Base-by-base conservation (phyloP, 2,113 vertebrate genomes). In the Alaudala cheleensis region DNA sequence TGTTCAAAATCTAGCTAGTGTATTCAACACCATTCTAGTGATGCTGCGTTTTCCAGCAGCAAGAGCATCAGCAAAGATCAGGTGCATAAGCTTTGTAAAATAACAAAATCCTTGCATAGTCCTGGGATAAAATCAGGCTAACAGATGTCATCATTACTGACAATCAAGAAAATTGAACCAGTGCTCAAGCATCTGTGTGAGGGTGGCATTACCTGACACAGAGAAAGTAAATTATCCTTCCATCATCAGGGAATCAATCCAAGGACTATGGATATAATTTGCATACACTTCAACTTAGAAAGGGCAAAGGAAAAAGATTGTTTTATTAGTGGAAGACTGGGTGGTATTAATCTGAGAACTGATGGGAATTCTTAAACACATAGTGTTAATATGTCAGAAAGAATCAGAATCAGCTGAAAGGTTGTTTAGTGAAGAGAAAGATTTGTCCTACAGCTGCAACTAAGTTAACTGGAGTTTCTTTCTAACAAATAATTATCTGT, bases 301-400 rank as follows among this genome's bases (percentile, higher is more conserved):
- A 89, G 86, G 83, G 69, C 80, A 88, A 96, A 94, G 47, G 61
- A 39, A 91, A 86, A 96, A 92, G 58, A 78, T 16, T 93, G 56
- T 77, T 94, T 96, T 92, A 88, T 94, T 92, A 94, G 25, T 4
- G 39, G 37, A 65, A 93, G 83, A 7, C 57, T 81, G 62, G 37
- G 31, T 76, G 23, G 49, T 93, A 87, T 92, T 91, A 94, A 72
- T 87, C 19, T 76, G 65, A 87, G 73, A 94, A 58, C 45, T 76
- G 69, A 1, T 1, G 6, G 56, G 90, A 92, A 94, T 96, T 86
- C 84, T 92, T 88, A 88, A 95, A 72, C 19, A 88, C 16, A 37
- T 44, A 85, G 11, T 6, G 1, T 20, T 87, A 62, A 77, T 70
- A 57, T 21, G 34, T 16, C 44, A 91, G 58, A 85, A 81, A 42